Conservation (phyloP, 2,797 vertebrate genomes). For the Hydrophis major region DNA sequence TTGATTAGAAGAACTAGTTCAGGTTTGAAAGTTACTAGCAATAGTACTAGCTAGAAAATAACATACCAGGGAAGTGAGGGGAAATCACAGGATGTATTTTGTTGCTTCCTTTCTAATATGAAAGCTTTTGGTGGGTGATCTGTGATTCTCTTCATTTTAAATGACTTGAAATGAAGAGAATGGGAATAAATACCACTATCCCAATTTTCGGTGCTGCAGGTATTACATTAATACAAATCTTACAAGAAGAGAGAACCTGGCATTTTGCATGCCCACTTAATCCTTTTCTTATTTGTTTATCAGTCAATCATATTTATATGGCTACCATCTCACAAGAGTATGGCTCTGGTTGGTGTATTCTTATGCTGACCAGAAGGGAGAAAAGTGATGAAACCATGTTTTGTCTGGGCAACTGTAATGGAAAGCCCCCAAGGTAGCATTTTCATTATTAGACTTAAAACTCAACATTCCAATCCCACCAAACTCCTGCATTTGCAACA, state of each 20-base stretch:
- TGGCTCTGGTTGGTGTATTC: neutral
- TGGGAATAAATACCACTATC: neutral
- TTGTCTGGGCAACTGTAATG: neutral
- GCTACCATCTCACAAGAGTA: neutral
- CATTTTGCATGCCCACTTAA: neutral
- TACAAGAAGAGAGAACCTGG: neutral
- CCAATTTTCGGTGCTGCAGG: neutral
- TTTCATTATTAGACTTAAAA: neutral
- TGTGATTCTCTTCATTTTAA: neutral
- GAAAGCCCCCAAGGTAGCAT: neutral
- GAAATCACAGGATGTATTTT: neutral
- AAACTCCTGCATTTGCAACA: neutral
- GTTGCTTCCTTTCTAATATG: neutral
- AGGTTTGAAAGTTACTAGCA: neutral
- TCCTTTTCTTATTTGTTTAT: neutral
- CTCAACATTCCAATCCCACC: neutral
- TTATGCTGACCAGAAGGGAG: neutral
- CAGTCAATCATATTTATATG: neutral
- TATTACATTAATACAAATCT: neutral
- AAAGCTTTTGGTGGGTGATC: neutral
- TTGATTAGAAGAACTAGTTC: neutral
- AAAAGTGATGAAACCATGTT: neutral
- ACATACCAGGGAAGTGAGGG: neutral
- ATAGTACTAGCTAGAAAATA: neutral
- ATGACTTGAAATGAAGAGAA: neutral